These are phyloP conservation scores for Heterocephalus glaber DNA, from an alignment of 2,113 vertebrate species.

Conservation along the genomic window DNA sequence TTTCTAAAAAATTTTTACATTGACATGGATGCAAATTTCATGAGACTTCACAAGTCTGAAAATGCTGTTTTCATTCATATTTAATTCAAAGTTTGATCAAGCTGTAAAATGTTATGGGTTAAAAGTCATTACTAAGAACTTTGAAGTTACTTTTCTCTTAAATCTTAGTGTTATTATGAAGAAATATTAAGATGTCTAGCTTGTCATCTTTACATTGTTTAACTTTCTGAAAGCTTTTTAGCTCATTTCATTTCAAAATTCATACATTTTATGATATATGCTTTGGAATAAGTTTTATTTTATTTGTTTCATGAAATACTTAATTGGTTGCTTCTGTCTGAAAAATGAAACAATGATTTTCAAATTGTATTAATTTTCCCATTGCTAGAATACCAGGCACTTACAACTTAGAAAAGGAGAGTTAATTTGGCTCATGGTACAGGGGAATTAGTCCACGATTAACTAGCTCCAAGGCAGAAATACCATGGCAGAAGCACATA, in stretches of 20 bases:
- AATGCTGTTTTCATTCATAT: neutral
- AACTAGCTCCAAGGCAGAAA: too few species aligned
- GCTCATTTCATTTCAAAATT: neutral
- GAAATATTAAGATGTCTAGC: too few species aligned
- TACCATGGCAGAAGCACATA: too few species aligned
- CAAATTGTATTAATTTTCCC: too few species aligned
- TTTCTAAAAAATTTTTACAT: neutral
- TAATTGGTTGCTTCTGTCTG: neutral
- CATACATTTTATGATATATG: neutral
- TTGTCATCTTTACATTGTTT: neutral
- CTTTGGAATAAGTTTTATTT: neutral
- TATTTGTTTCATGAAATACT: neutral
- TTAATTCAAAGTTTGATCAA: neutral
- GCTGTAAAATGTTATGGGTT: neutral
- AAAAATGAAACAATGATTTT: neutral
- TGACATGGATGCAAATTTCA: neutral
- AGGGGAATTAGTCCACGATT: too few species aligned
- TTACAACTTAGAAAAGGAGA: too few species aligned
- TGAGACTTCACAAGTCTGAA: neutral
- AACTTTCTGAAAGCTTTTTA: neutral
- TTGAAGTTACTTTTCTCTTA: neutral
- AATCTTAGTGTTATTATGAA: neutral
- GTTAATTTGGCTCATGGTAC: too few species aligned
- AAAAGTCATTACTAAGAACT: neutral
- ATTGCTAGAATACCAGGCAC: too few species aligned